phyloP scores from a whole-genome alignment of 2,888 invertebrate species.

The Drosophila anomelani region DNA sequence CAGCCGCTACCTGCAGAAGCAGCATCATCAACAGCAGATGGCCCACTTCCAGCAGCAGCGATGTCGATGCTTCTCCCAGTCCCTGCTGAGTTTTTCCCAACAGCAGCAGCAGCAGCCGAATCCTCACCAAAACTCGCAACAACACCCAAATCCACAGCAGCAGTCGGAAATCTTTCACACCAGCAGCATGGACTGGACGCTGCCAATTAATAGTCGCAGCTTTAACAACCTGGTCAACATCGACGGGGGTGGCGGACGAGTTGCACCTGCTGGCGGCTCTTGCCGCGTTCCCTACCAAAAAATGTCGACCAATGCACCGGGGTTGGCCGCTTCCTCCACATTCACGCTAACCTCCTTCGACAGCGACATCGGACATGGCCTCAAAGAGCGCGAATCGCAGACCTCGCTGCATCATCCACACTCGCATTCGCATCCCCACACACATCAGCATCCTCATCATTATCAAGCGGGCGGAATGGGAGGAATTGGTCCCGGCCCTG shows the following conservation, averaged over 20 bases:
- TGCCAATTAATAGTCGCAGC: conserved; percentile 78
- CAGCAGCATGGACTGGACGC: conserved; percentile 74
- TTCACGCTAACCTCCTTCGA: conserved; percentile 78
- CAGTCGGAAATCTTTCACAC: conserved; percentile 69
- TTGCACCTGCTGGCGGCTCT: conserved; percentile 28
- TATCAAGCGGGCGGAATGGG: conserved; percentile 57
- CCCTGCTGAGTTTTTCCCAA: conserved; percentile 83
- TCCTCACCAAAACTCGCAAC: conserved; percentile 17
- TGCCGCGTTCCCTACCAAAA: conserved; percentile 82
- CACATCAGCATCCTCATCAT: conserved; percentile 63
- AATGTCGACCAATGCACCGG: conserved; percentile 59
- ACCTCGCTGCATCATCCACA: conserved; percentile 66
- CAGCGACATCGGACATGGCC: conserved; percentile 75
- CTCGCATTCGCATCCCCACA: conserved; percentile 32
- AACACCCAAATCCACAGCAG: conserved; percentile 30
- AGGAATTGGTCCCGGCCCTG: conserved; percentile 16
- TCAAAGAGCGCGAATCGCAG: conserved; percentile 82
- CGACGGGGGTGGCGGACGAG: conserved; percentile 58
- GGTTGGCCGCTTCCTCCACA: conserved; percentile 68
- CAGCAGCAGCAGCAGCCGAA: conserved; percentile 43
- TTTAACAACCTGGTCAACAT: conserved; percentile 81
- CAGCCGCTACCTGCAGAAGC: conserved; percentile 79
- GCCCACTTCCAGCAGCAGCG: conserved; percentile 79
- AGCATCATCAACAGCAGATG: conserved; percentile 77
- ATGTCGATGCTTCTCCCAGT: conserved; percentile 84